Conservation (phyloP, 2,888 invertebrate species). For the Rugalucina vietnamica region DNA sequence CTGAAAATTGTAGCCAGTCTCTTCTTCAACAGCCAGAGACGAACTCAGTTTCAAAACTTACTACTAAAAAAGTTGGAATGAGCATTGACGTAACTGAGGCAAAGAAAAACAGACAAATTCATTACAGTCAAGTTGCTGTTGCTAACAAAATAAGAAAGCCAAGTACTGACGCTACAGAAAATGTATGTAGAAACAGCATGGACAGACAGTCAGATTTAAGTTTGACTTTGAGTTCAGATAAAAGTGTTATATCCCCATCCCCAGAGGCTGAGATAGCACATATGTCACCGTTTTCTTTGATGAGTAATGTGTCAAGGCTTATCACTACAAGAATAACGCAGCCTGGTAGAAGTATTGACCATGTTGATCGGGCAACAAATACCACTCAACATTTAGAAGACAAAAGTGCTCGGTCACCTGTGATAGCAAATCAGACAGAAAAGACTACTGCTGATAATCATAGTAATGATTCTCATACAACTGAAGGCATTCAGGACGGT, state of each 20-base stretch:
- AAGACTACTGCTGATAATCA: neutral
- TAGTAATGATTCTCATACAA: no score
- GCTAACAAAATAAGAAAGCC: neutral
- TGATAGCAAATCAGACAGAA: neutral
- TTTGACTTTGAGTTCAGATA: neutral
- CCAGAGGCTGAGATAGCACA: neutral
- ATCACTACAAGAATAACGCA: neutral
- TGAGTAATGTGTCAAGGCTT: neutral
- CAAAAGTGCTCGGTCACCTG: neutral
- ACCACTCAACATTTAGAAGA: neutral
- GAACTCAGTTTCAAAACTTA: neutral
- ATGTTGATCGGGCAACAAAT: neutral
- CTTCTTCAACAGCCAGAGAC: neutral
- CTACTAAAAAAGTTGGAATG: neutral
- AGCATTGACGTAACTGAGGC: neutral
- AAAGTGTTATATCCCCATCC: slow-evolving; percentile 18
- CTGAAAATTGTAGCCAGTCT: neutral
- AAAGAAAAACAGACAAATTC: neutral
- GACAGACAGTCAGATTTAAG: neutral
- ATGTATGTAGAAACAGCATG: neutral
- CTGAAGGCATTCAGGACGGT: no score
- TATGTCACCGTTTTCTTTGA: neutral
- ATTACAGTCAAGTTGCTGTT: neutral
- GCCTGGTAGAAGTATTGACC: neutral
- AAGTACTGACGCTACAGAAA: neutral